Evolutionary conservation across 92 coral and sea anemone genomes (phyloP).

Genomic region (Desmophyllum pertusum): DNA sequence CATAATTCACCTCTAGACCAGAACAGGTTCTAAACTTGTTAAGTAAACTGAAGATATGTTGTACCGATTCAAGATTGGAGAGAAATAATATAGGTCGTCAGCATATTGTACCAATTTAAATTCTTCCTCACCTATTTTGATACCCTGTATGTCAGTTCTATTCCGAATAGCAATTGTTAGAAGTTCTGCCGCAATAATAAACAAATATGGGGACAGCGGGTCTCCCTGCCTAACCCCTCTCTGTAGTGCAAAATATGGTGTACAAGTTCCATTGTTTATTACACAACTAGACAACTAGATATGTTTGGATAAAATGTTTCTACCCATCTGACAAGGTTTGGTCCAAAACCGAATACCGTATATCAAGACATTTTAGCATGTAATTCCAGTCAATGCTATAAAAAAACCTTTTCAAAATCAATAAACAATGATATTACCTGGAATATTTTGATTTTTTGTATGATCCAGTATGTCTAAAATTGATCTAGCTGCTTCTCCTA

Average conservation of each 20-base stretch:
- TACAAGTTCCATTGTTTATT: slow-evolving; percentile 19
- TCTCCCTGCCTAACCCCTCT: slow-evolving; percentile 21
- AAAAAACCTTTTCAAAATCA: background rate
- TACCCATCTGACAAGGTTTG: slow-evolving; percentile 21
- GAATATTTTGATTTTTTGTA: background rate
- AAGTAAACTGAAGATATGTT: no score
- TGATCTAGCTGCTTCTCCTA: slow-evolving; percentile 3
- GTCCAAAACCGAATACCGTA: slow-evolving; percentile 29
- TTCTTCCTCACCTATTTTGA: no score
- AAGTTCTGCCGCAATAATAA: no score
- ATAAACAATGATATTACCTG: slow-evolving; percentile 2
- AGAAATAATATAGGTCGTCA: no score
- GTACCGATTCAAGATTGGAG: no score
- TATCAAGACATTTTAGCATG: background rate
- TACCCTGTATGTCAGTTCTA: no score
- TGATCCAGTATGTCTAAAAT: slow-evolving; percentile 15
- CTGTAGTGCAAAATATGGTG: background rate
- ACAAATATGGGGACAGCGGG: no score
- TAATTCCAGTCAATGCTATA: slow-evolving; percentile 25
- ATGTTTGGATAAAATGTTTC: slow-evolving; percentile 2
- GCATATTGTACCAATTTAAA: no score
- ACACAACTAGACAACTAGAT: slow-evolving; percentile 28
- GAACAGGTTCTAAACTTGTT: no score
- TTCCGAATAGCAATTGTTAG: no score
- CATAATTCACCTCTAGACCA: no score